Evolutionary conservation across 2,797 vertebrate species (phyloP).

Genomic region (Threskiornis aethiopicus): DNA sequence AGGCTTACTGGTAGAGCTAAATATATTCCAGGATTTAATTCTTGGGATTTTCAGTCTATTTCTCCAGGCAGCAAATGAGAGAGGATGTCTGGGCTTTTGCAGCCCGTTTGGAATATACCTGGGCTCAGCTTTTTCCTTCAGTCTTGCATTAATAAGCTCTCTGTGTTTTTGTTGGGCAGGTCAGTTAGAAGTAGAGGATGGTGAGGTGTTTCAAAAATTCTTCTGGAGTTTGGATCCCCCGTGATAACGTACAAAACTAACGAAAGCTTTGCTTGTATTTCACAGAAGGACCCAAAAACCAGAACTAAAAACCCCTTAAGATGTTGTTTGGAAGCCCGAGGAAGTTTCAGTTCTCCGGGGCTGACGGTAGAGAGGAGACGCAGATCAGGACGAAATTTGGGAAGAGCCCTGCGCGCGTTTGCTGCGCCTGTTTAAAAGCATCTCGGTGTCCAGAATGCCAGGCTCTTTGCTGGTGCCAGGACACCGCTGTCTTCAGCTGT

Average conservation of each 20-base stretch:
- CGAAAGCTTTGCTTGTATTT: background rate
- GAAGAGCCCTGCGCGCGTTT: fast-evolving
- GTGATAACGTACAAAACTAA: background rate
- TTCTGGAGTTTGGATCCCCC: background rate
- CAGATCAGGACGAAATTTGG: background rate
- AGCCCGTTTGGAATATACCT: background rate
- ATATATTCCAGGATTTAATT: background rate
- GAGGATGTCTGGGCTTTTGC: background rate
- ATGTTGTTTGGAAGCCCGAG: background rate
- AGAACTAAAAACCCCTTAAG: background rate
- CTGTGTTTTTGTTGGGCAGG: background rate
- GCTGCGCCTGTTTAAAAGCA: background rate
- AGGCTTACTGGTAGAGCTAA: background rate
- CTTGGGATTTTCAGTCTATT: background rate
- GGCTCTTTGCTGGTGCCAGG: background rate
- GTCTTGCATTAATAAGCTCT: background rate
- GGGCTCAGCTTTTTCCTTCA: background rate
- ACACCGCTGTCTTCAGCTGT: fast-evolving
- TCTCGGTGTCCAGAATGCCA: fast-evolving
- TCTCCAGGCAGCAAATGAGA: background rate
- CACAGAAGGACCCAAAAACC: background rate
- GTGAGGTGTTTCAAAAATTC: background rate
- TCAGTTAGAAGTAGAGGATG: background rate
- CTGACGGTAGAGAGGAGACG: background rate
- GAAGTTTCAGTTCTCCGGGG: fast-evolving